phyloP scores from a whole-genome alignment of 2,113 vertebrate species.

The Chloropsis cyanopogon region DNA sequence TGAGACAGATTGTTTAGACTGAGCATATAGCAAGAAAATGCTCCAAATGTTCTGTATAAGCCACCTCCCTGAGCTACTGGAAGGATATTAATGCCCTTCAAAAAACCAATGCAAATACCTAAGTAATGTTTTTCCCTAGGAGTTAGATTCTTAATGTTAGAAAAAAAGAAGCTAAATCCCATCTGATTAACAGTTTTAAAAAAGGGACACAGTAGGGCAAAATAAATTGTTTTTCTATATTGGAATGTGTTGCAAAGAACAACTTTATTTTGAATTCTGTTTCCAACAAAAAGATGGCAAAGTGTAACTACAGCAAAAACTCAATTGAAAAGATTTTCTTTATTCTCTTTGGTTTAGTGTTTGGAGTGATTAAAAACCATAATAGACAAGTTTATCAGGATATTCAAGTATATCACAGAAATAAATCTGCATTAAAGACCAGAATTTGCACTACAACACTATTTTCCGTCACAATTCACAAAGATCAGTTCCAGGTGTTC shows the following conservation, averaged over 20 bases:
- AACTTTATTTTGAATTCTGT: background rate
- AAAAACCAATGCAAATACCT: background rate
- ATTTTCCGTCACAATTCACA: background rate
- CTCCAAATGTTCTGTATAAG: background rate
- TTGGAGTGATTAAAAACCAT: background rate
- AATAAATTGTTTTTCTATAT: background rate
- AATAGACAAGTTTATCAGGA: background rate
- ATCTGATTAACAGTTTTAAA: background rate
- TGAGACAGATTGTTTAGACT: background rate
- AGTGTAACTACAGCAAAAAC: background rate
- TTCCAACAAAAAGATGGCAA: background rate
- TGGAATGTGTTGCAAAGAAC: background rate
- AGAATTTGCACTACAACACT: background rate
- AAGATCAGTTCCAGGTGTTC: background rate
- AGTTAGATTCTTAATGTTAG: background rate
- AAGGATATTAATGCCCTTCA: background rate
- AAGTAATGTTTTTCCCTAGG: background rate
- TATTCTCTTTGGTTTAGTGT: background rate
- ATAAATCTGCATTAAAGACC: background rate
- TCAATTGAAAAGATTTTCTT: background rate
- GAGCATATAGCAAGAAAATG: background rate
- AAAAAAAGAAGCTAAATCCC: background rate
- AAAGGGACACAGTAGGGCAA: background rate
- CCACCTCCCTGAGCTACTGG: background rate
- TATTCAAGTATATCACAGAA: background rate